These are phyloP conservation scores for Polypterus bichir DNA, from an alignment of 2,113 vertebrate genomes.

Conservation along the genomic window DNA sequence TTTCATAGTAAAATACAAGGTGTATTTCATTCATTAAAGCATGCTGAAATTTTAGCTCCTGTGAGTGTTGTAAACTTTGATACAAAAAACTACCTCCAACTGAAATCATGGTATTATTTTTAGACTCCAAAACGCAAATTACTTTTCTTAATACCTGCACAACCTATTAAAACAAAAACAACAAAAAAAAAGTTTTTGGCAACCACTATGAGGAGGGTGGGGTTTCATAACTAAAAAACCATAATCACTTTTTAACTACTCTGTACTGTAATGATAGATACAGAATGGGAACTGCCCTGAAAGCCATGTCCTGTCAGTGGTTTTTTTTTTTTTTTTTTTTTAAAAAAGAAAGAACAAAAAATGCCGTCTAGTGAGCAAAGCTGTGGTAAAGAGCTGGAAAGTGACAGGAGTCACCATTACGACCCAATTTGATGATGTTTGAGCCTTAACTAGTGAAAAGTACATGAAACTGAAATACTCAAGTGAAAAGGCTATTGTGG, in stretches of 20 bases:
- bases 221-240: constrained; percentile 27
- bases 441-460: background rate
- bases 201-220: constrained; percentile 22
- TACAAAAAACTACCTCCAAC: no score
- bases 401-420: background rate
- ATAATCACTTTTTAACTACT: constrained; percentile 37
- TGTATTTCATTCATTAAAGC: no score
- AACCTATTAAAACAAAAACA: no score
- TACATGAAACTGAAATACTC: no score
- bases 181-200: no score
- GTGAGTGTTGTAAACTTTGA: no score
- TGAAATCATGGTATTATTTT: no score
- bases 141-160: no score
- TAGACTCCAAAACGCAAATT: no score
- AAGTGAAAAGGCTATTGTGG: no score
- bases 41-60: no score
- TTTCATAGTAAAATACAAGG: no score
- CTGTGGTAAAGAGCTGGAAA: constrained; percentile 23
- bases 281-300: constrained; percentile 23
- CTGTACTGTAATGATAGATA: constrained; percentile 27
- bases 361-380: constrained; percentile 23
- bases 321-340: constrained; percentile 1
- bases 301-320: constrained; percentile 7
- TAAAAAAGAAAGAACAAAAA: background rate
- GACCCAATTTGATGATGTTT: constrained; percentile 1